phyloP scores from a whole-genome alignment of 2,888 invertebrate species.

The Drosophila pseudotakahashii region DNA sequence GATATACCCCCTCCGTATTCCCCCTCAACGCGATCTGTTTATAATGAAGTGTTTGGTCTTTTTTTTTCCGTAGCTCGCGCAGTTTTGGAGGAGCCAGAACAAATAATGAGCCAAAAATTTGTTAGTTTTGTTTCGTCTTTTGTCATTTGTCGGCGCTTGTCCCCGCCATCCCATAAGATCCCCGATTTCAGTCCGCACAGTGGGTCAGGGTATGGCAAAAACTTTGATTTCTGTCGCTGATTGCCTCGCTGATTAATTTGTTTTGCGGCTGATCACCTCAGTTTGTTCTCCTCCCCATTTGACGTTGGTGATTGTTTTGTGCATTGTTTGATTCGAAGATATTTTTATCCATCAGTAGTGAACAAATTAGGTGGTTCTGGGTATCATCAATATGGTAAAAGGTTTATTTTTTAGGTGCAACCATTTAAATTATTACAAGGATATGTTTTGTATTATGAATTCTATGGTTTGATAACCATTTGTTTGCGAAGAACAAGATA shows the following conservation, averaged over 20 bases:
- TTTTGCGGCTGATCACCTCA: slow-evolving; percentile 11
- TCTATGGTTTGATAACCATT: background rate
- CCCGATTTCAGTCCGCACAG: slow-evolving; percentile 30
- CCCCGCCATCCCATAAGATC: slow-evolving; percentile 13
- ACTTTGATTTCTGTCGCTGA: slow-evolving; percentile 45
- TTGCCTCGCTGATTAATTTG: slow-evolving; percentile 72
- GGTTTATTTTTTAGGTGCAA: background rate
- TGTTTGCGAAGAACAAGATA: no score
- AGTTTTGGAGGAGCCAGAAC: slow-evolving; percentile 50
- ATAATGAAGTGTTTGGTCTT: slow-evolving; percentile 58
- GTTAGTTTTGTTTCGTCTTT: slow-evolving; percentile 47
- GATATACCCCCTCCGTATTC: slow-evolving; percentile 1
- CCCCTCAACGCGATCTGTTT: slow-evolving; percentile 19
- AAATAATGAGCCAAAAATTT: slow-evolving; percentile 65
- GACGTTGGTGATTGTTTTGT: slow-evolving; percentile 11
- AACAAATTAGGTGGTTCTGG: background rate
- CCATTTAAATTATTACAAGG: no score
- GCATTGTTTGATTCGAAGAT: slow-evolving; percentile 28
- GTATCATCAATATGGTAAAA: background rate
- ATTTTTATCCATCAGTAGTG: slow-evolving; percentile 11
- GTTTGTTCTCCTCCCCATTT: background rate
- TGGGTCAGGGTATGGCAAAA: slow-evolving; percentile 23
- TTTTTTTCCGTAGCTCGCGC: slow-evolving; percentile 49
- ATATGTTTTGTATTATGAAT: background rate
- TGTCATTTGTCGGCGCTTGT: slow-evolving; percentile 17